Conservation (phyloP, 2,888 invertebrate genomes). For the Cryptosula pallasiana region DNA sequence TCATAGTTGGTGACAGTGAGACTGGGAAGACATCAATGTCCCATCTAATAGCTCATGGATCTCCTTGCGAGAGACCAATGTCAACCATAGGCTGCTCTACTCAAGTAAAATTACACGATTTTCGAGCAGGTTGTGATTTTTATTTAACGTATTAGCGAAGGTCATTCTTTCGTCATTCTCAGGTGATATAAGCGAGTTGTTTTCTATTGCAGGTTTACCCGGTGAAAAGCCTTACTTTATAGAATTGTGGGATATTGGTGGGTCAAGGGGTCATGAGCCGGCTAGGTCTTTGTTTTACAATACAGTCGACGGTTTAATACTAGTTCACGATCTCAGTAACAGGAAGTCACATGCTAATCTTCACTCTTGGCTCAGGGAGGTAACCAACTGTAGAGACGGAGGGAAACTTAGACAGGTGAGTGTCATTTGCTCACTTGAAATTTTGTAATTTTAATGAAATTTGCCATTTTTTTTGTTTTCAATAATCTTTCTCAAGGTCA, state of each 20-base stretch:
- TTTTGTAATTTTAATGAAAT: too few species aligned
- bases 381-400: conserved; percentile 63
- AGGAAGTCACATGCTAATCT: conserved; percentile 90
- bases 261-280: conserved; percentile 85
- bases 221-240: conserved; percentile 84
- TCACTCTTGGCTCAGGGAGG: conserved; percentile 86
- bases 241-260: conserved; percentile 96
- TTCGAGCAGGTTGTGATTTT: conserved; percentile 11
- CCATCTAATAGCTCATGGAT: conserved; percentile 81
- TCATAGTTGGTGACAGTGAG: conserved; percentile 55
- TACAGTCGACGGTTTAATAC: conserved; percentile 86
- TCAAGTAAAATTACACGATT: conserved; percentile 68
- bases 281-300: conserved; percentile 91
- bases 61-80: conserved; percentile 76
- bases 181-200: too few species aligned
- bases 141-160: too few species aligned
- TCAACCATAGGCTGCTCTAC: conserved; percentile 96
- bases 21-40: conserved; percentile 95
- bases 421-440: too few species aligned
- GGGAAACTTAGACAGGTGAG: conserved; percentile 60
- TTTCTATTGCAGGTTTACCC: conserved; percentile 65
- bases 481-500: too few species aligned
- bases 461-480: too few species aligned
- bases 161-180: too few species aligned
- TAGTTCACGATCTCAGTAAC: conserved; percentile 95